These are phyloP conservation scores for Dasypus novemcinctus DNA, from an alignment of 2,113 vertebrate species.

Conservation along the genomic window DNA sequence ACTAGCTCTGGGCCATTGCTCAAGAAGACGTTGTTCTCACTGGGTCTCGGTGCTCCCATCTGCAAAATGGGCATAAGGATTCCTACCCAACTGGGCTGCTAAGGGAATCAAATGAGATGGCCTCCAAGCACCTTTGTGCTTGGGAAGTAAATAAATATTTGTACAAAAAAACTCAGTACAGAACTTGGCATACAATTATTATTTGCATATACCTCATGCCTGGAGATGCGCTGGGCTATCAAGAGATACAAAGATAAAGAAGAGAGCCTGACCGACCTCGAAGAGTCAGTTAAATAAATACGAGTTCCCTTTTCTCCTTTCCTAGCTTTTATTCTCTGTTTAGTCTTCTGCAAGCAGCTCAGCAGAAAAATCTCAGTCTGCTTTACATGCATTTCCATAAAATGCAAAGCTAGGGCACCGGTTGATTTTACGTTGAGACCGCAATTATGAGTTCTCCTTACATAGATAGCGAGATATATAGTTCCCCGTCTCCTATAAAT, in stretches of 20 bases:
- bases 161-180: not conserved
- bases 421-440: not conserved
- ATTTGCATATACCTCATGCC: rapidly evolving
- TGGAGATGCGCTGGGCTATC: not conserved
- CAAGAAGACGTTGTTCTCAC: not conserved
- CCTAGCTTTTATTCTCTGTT: too few relatives aligned
- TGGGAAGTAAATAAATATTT: not conserved
- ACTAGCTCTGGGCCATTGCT: not conserved
- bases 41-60: not conserved
- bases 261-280: not conserved
- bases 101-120: not conserved
- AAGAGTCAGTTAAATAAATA: rapidly evolving
- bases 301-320: too few relatives aligned
- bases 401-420: not conserved
- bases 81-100: not conserved
- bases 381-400: not conserved
- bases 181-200: not conserved
- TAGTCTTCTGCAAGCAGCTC: not conserved
- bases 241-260: rapidly evolving
- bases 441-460: rapidly evolving
- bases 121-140: rapidly evolving
- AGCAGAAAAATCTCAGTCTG: not conserved
- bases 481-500: not conserved
- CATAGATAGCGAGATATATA: not conserved
- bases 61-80: not conserved